Base-by-base conservation (phyloP, 2,888 invertebrate species). In the Aproaerema taeniolella region DNA sequence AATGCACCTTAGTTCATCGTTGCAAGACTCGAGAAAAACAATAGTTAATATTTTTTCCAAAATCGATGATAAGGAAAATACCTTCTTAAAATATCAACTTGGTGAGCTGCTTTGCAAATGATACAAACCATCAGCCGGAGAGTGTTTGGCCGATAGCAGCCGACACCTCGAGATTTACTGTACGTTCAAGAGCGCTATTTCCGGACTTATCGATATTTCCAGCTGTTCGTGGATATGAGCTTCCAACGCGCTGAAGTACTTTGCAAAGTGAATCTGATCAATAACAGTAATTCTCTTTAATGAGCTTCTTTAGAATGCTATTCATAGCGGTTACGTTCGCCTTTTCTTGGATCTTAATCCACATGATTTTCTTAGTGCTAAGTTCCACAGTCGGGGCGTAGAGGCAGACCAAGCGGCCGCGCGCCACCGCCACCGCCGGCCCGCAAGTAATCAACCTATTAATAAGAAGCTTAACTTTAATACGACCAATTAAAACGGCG, bases 361-460 rank as follows among this genome's bases (percentile, higher is more conserved):
- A 13, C 3, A 26, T 34, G 13, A 9, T 34, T 20, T 36, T 36
- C 16, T 36, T 66, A 66, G n/a, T n/a, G 58, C 56, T 58, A 56
- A 50, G 61, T 67, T 67, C 66, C 61, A 20, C 30, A 20, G 24
- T 17, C 14, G 12, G 30, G 16, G 30, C 11, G 4, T 38, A 8
- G 12, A 36, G 16, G 28, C n/a, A 28, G 4, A n/a, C 28, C n/a
- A 8, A 28, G 28, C n/a, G 28, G n/a, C 3, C n/a, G 4, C 28
- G n/a, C 7, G 28, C n/a, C 13, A 7, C 30, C 45, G 38, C 38
- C 43, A 44, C 47, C 15, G 28, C 38, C 67, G 69, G 67, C 70
- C 80, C 77, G 71, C 77, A 71, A 75, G 70, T 82, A 85, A 86
- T 82, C 85, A 78, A 78, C 80, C 85, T 80, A 86, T 86, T 86